A percentile compares a stretch with the other conserved stretches of the same genome.
These are phyloP conservation scores for Drosophila tanythrix DNA, from an alignment of 2,888 invertebrate species.

Conservation along the genomic window DNA sequence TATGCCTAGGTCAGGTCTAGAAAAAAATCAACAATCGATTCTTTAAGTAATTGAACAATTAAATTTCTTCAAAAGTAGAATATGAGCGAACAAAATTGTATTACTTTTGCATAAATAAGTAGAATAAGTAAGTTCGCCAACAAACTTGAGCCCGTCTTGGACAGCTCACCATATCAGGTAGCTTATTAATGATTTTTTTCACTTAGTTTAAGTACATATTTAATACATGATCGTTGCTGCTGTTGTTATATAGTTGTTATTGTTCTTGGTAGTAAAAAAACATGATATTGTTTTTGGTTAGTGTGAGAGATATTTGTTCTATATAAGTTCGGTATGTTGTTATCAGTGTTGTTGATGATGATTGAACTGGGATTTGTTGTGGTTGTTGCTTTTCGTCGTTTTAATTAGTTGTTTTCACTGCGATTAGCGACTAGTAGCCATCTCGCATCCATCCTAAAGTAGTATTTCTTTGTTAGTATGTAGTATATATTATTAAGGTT, in stretches of 20 bases:
- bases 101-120: conserved; percentile 38
- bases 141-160: conserved; percentile 42
- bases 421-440: conserved; percentile 72
- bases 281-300: conserved; percentile 50
- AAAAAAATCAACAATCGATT: conserved; percentile 67
- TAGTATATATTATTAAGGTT: conserved; percentile 71
- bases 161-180: conserved; percentile 31
- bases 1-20: conserved; percentile 51
- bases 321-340: conserved; percentile 31
- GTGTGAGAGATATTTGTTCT: conserved; percentile 46
- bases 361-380: conserved; percentile 54
- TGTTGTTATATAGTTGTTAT: conserved; percentile 21
- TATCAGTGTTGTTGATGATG: conserved; percentile 21
- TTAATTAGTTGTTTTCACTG: conserved; percentile 43
- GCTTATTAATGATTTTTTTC: conserved; percentile 34
- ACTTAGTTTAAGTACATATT: conserved; percentile 69
- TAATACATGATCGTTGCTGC: conserved; percentile 71
- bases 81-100: conserved; percentile 60
- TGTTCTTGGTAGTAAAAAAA: conserved; percentile 39
- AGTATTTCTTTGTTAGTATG: conserved; percentile 57
- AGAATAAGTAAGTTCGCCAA: conserved; percentile 41
- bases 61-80: conserved; percentile 57
- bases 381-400: conserved; percentile 41
- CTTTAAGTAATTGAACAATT: conserved; percentile 62
- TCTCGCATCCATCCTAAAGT: conserved; percentile 65